phyloP scores from a whole-genome alignment of 2,113 vertebrate species.

The Spermophilus dauricus region DNA sequence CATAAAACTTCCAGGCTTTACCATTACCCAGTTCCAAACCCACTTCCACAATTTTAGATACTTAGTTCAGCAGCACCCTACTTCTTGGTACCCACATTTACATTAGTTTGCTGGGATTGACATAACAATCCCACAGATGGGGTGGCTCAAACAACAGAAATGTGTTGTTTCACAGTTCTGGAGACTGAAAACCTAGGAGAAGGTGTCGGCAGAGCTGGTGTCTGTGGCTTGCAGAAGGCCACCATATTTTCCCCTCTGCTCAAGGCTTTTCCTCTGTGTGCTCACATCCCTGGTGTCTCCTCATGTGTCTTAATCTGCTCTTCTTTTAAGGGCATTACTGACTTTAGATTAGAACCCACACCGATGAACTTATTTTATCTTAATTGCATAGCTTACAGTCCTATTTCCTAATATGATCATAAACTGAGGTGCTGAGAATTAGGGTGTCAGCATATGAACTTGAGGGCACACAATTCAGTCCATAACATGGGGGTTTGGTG shows the following conservation, averaged over 20 bases:
- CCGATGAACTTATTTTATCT: not conserved
- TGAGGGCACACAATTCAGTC: not conserved
- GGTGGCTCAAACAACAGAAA: not conserved
- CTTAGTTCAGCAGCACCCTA: not conserved
- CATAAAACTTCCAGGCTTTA: not conserved
- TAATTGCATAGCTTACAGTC: not conserved
- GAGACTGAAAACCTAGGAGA: not conserved
- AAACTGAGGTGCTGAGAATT: not conserved
- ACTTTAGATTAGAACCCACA: not conserved
- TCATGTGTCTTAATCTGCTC: not conserved
- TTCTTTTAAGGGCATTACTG: not conserved
- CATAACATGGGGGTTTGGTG: fast-evolving
- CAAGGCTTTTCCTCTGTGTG: not conserved
- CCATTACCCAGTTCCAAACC: not conserved
- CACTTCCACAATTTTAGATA: not conserved
- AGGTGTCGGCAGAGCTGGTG: not conserved
- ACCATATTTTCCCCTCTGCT: not conserved
- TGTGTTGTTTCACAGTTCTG: not conserved
- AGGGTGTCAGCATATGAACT: not conserved
- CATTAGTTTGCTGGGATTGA: not conserved
- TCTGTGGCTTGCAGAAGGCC: not conserved
- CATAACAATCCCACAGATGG: not conserved
- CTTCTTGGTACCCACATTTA: not conserved
- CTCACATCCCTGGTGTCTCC: fast-evolving
- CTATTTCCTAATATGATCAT: not conserved